Conservation (phyloP, 1,140 invertebrate genomes). For the Mactra quadrangularis region DNA sequence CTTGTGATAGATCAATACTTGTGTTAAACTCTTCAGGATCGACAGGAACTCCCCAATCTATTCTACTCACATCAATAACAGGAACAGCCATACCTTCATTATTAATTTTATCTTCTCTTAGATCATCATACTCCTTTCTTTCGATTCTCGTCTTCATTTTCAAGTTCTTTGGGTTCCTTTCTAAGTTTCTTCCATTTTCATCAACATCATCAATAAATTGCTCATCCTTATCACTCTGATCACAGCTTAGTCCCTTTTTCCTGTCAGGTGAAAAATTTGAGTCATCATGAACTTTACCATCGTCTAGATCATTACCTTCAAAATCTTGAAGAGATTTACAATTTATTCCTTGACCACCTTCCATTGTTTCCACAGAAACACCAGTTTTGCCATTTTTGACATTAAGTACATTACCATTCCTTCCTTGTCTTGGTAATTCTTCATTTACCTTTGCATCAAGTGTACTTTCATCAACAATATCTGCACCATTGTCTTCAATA, state of each 20-base stretch:
- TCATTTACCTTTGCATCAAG: neutral
- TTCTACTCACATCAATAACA: constrained; percentile 19
- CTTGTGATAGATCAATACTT: constrained; percentile 33
- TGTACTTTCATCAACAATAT: neutral
- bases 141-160: neutral
- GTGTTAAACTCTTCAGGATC: constrained; percentile 47
- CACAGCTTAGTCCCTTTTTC: neutral
- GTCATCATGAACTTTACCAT: neutral
- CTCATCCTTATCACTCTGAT: neutral
- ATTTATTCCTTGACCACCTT: neutral
- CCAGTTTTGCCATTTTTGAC: neutral
- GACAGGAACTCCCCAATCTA: neutral
- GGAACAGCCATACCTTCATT: constrained; percentile 17
- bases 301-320: neutral
- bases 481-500: neutral
- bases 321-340: neutral
- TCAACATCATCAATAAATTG: neutral
- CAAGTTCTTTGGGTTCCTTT: neutral
- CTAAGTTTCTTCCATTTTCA: neutral
- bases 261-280: neutral
- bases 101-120: neutral
- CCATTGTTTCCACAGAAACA: neutral
- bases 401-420: neutral
- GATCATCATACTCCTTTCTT: neutral
- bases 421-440: neutral